Conservation (phyloP, 2,797 vertebrate genomes). For the Stomatorhinus walkeri region DNA sequence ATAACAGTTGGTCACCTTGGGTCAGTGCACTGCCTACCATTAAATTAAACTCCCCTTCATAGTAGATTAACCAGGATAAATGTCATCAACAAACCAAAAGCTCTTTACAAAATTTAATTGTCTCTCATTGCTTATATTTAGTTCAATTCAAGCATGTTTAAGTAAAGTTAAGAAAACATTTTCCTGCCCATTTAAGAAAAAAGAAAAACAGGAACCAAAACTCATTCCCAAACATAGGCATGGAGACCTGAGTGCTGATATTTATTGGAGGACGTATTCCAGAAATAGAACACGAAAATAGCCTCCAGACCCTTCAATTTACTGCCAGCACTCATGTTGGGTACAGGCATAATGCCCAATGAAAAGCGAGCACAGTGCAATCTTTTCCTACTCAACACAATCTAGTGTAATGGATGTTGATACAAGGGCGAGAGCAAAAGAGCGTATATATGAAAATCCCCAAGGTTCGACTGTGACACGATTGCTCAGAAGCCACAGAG, state of each 20-base stretch:
- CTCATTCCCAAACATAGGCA: constrained; percentile 16
- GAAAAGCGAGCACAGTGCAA: background rate
- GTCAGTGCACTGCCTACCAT: background rate
- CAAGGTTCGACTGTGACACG: background rate
- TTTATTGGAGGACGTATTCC: constrained; percentile 8
- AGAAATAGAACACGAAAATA: constrained; percentile 2
- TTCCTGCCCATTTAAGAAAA: constrained; percentile 1
- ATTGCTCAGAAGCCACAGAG: background rate
- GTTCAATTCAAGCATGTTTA: background rate
- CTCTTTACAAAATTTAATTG: background rate
- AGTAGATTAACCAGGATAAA: background rate
- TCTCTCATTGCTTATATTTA: background rate
- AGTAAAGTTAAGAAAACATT: background rate
- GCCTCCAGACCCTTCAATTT: background rate
- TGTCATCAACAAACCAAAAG: background rate
- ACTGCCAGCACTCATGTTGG: background rate
- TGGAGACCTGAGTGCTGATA: background rate
- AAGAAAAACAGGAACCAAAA: background rate
- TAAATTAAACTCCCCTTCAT: background rate
- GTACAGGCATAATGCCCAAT: background rate
- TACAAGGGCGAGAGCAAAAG: background rate
- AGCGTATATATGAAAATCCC: background rate
- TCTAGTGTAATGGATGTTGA: background rate
- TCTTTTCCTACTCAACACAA: background rate
- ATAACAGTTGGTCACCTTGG: background rate